Evolutionary conservation across 2,888 invertebrate genomes (phyloP).

Genomic region (Dromius quadrimaculatus): DNA sequence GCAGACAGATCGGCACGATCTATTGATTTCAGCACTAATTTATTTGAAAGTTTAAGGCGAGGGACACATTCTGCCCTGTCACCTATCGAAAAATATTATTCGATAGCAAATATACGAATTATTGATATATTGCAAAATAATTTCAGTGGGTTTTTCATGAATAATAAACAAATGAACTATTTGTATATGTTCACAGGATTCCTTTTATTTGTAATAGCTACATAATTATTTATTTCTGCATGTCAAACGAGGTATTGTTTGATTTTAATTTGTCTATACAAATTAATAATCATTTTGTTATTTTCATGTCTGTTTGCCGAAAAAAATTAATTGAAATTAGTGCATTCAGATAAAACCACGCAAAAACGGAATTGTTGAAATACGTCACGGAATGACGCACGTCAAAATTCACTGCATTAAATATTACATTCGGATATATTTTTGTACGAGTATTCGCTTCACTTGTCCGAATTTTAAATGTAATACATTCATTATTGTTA

Average conservation of each 20-base stretch:
- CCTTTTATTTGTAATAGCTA: constrained; percentile 36
- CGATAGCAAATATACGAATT: too few species aligned
- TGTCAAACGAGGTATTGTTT: constrained; percentile 49
- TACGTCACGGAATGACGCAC: constrained; percentile 34
- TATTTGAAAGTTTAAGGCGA: too few species aligned
- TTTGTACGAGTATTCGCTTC: too few species aligned
- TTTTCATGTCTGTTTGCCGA: constrained; percentile 35
- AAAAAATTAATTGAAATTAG: constrained; percentile 48
- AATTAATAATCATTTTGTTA: constrained; percentile 50
- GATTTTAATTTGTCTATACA: constrained; percentile 51
- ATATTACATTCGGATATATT: not conserved
- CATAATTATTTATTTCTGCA: constrained; percentile 43
- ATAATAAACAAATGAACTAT: constrained; percentile 31
- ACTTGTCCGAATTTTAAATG: too few species aligned
- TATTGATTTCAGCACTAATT: constrained; percentile 14
- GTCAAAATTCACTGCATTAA: constrained; percentile 30
- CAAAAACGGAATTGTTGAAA: constrained; percentile 41
- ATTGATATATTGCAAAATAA: constrained; percentile 25
- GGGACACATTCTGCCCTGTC: too few species aligned
- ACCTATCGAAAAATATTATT: too few species aligned
- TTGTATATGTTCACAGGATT: constrained; percentile 11
- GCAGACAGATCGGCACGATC: not conserved
- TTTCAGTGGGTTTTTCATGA: constrained; percentile 22
- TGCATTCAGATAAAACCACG: constrained; percentile 36
- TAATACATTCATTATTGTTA: too few species aligned